Evolutionary conservation across 30 jellyfish, hydroid and myxozoan genomes (phyloP), one percentile per base, ranked within the genome.

Genomic region (Cassiopea xamachana): DNA sequence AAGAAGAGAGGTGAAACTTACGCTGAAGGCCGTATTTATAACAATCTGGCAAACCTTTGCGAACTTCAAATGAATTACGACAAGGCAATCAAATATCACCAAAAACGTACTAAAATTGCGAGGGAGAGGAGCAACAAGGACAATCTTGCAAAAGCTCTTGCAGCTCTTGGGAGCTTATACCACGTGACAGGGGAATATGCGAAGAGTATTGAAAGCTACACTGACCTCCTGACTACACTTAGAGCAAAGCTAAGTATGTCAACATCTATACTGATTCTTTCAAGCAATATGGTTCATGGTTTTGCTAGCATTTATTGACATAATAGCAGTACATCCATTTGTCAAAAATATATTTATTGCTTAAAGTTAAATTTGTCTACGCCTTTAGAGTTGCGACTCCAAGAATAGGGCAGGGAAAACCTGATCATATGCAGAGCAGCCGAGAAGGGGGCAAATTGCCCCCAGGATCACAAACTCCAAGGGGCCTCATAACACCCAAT

Each of bases 31-130:
- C 80, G 98, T 43, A 72, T 96, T 39, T 90, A 86, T 69, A 96
- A 96, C 93, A 96, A 96, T 80, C 75, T 96, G 7, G 98, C 98
- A 7, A 96, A 91, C 58, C 87, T 96, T 45, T 80, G 91, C 67
- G 98, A 96, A 75, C 17, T 92, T 92, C 86, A 68, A 79, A 92
- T 84, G 97, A 97, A 96, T 73, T 91, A 79, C 58, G 97, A 96
- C 48, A 85, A 90, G 77, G 97, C 99, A 7, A 96, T 91, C 0
- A 71, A 80, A 60, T 92, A 87, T 88, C 97, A 96, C 27, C 55
- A 74, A 48, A 69, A 49, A 60, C 83, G 99, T 60, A 60, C 84
- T 43, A 97, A 83, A 43, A 83, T 96, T 6, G 98, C 98, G 5
- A 84, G 90, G 64, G 93, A 96, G 48, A 83, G 96, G 9, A 83